Percentiles rank a stretch among this genome's conserved stretches.
Evolutionary conservation across 2,797 vertebrate genomes (phyloP).

Genomic region (Salarias fasciatus): DNA sequence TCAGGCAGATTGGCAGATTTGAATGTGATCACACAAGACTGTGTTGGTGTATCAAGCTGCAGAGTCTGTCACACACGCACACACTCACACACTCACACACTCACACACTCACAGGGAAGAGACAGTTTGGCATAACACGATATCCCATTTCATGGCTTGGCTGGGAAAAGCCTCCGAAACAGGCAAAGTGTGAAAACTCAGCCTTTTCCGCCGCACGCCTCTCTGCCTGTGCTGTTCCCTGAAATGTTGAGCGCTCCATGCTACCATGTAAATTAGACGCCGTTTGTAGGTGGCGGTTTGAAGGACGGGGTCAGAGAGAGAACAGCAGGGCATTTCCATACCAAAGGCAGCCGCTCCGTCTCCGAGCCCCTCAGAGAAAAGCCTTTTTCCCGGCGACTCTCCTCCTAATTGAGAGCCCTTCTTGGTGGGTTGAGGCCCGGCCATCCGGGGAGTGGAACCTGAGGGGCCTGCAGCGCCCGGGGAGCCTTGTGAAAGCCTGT

Average conservation of each 20-base stretch:
- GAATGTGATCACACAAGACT: constrained; percentile 22
- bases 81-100: no score
- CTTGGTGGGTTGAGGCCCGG: constrained; percentile 28
- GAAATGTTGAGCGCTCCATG: constrained; percentile 65
- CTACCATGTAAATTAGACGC: constrained; percentile 69
- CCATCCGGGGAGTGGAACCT: constrained; percentile 17
- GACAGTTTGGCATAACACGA: constrained; percentile 50
- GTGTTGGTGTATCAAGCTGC: constrained; percentile 32
- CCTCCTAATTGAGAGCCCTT: constrained; percentile 47
- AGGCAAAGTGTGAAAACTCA: constrained; percentile 61
- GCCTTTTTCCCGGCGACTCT: neutral
- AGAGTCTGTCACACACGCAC: constrained; percentile 8
- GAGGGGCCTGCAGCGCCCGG: constrained; percentile 24
- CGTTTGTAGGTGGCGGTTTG: constrained; percentile 52
- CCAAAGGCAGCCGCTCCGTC: constrained; percentile 30
- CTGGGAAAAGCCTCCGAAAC: constrained; percentile 53
- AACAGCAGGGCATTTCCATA: constrained; percentile 54
- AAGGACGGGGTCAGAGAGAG: constrained; percentile 28
- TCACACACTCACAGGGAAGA: constrained; percentile 5
- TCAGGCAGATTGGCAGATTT: constrained; percentile 24
- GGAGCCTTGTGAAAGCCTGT: constrained; percentile 35
- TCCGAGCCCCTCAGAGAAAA: constrained; percentile 18
- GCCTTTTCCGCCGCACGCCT: constrained; percentile 54
- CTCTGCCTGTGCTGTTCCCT: constrained; percentile 55
- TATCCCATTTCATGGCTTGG: constrained; percentile 63